A percentile compares a stretch with the other conserved stretches of the same genome.
phyloP scores from a whole-genome alignment of 2,797 vertebrate genomes.

The Cuculus canorus region DNA sequence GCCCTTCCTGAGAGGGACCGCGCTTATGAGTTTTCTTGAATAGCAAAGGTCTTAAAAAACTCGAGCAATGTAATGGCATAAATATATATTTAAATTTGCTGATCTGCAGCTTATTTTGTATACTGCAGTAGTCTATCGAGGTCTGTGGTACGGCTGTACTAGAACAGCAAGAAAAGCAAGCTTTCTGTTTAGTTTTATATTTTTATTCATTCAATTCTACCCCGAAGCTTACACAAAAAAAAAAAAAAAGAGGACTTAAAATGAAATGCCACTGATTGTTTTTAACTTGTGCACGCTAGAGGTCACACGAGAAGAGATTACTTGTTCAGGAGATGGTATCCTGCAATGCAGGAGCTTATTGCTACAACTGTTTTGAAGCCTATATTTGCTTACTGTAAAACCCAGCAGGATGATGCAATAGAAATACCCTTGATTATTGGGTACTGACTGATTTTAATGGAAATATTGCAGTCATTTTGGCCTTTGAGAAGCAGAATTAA shows the following conservation, averaged over 20 bases:
- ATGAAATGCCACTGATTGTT: slow-evolving; percentile 7
- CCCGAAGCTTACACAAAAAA: background rate
- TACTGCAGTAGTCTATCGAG: background rate
- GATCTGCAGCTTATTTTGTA: background rate
- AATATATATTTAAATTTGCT: background rate
- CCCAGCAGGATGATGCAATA: background rate
- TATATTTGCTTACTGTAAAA: background rate
- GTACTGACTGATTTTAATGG: background rate
- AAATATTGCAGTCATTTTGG: slow-evolving; percentile 5
- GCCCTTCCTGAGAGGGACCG: background rate
- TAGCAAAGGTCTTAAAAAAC: background rate
- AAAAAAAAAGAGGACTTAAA: background rate
- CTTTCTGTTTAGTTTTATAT: background rate
- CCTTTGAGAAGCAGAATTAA: background rate
- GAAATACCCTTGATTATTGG: background rate
- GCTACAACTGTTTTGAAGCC: background rate
- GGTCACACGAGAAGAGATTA: background rate
- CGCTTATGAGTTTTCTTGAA: background rate
- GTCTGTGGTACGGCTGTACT: background rate
- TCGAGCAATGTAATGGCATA: background rate
- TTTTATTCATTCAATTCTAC: slow-evolving; percentile 21
- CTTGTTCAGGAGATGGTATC: background rate
- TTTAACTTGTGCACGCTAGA: slow-evolving; percentile 7
- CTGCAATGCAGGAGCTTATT: background rate
- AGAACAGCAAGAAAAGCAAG: background rate